Base-by-base conservation (phyloP, 2,888 invertebrate genomes). In the Ligdia adustata region DNA sequence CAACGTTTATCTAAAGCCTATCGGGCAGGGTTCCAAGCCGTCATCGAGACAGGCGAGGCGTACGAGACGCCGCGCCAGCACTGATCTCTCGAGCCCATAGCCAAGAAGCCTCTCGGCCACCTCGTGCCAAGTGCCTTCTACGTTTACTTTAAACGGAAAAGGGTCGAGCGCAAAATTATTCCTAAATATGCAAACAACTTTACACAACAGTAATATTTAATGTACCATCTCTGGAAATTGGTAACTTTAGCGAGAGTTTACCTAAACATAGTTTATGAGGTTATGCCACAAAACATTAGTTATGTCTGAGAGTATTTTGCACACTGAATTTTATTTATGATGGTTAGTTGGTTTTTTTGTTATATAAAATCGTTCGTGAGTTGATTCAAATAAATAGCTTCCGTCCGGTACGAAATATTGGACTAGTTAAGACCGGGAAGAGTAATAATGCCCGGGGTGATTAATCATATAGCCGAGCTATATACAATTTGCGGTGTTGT, bases 11-110 rank as follows among this genome's bases (percentile, higher is more conserved):
- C 78, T 79, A 66, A 75, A 77, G 78, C 71, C 71, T 72, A 74
- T 69, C 79, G 82, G 86, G 86, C 87, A 85, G 69, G 62, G 54
- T 79, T 85, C 87, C 87, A 86, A 86, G 76, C 70, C 69, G 66
- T 71, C 75, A 73, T 74, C 67, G 74, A 72, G 72, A 67, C 64
- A 52, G 55, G 67, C 63, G 65, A 57, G 47, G 56, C 53, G 59
- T 48, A 53, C 51, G 59, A 66, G 69, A 59, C 66, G 72, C 66
- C 60, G 60, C 66, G 73, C 64, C 68, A 69, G 66, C 70, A 57
- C 64, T 62, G 69, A 69, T 68, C 65, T 63, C 54, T 66, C 55
- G 55, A 65, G 65, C 54, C 64, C 49, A 49, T 53, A 65, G 75
- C 76, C 76, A 78, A 76, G 66, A 70, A 71, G 64, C 69, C 74